Base-by-base conservation (phyloP, 2,888 invertebrate species). In the Chrysodeixis includens region DNA sequence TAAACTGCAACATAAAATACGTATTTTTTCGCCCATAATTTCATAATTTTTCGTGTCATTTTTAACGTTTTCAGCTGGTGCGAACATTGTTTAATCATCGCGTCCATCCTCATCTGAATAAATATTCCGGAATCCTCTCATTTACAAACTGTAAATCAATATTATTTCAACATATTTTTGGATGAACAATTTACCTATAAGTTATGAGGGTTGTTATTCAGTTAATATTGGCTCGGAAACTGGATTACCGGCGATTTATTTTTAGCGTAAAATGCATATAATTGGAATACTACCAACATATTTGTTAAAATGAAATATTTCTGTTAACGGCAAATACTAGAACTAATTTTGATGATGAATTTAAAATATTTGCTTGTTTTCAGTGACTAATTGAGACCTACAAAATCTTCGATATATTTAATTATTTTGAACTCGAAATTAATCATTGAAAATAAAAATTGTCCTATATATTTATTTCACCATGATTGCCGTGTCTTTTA, bases 91-190 rank as follows among this genome's bases (percentile, higher is more conserved):
- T 40, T 40, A 40, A 35, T 57, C 63, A 58, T 63, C 30, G 32
- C 40, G 70, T 60, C 44, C 16, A 70, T 65, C 65, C 60, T 57
- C 56, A 75, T 66, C 58, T 59, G 40, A 66, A 66, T 76, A 76
- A 76, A 71, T 66, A 59, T 71, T 76, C 56, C 66, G 59, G 72
- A 54, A 62, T 57, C 76, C 60, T 71, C 57, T 69, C 62, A 30
- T 56, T 58, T 62, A 71, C 61, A 30, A 61, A 54, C 56, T 62
- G 72, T 76, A 60, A 66, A 73, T 76, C 76, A 73, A 76, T 73
- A 73, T 73, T 73, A 72, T 76, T 76, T 60, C 67, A 71, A 18
- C 62, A 62, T 71, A 76, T 76, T 73, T 71, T 73, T 66, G 72
- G 62, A 62, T 62, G 62, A 71, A 56, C 53, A 62, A 20, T 66